Evolutionary conservation across 1,140 invertebrate genomes (phyloP).

Genomic region (Drosophila tani): DNA sequence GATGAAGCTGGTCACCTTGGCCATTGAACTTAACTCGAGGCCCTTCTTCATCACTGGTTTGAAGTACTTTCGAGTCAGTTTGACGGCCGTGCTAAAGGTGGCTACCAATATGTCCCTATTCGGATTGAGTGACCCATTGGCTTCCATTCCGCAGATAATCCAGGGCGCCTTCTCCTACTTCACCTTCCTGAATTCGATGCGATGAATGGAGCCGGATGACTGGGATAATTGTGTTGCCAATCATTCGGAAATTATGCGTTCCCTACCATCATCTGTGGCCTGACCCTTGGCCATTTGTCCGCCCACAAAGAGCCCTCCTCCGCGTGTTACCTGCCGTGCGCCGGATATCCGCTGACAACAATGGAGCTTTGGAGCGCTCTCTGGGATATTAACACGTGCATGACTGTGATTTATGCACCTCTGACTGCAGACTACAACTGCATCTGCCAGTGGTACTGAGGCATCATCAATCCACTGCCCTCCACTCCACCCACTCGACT

Average conservation of each 20-base stretch:
- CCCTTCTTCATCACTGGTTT: slow-evolving; percentile 64
- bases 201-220: slow-evolving; percentile 20
- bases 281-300: slow-evolving; percentile 38
- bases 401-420: slow-evolving; percentile 68
- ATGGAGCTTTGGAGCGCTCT: slow-evolving; percentile 24
- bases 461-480: slow-evolving; percentile 36
- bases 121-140: background rate
- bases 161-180: slow-evolving; percentile 74
- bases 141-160: slow-evolving; percentile 50
- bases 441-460: slow-evolving; percentile 27
- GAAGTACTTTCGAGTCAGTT: slow-evolving; percentile 69
- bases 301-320: background rate
- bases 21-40: slow-evolving; percentile 68
- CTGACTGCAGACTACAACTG: slow-evolving; percentile 31
- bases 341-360: slow-evolving; percentile 44
- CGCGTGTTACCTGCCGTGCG: slow-evolving; percentile 18
- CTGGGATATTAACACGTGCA: slow-evolving; percentile 54
- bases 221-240: slow-evolving; percentile 33
- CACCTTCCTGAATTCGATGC: slow-evolving; percentile 68
- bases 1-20: slow-evolving; percentile 64
- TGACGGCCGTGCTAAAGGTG: slow-evolving; percentile 66
- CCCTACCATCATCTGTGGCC: slow-evolving; percentile 41
- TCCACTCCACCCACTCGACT: slow-evolving; percentile 12
- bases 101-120: background rate
- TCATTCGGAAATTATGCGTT: slow-evolving; percentile 37